A percentile compares a stretch with the other conserved stretches of the same genome.
Evolutionary conservation across 2,113 vertebrate genomes (phyloP).

Genomic region (Vulpes ferrilata): DNA sequence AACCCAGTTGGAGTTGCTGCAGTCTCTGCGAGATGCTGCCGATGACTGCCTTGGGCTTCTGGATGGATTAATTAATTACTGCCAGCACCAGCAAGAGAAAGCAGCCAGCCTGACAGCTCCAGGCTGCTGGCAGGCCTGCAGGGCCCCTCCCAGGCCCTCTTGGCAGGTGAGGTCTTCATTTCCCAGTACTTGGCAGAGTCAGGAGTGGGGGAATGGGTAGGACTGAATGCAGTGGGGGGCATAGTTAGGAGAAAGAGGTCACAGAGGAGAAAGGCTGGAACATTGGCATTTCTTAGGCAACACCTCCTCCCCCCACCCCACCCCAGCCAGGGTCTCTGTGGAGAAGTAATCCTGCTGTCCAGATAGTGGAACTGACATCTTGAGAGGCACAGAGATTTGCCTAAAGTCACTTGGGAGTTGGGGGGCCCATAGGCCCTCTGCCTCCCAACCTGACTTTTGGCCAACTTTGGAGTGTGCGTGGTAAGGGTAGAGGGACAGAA

Average conservation of each 20-base stretch:
- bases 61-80: slow-evolving; percentile 80
- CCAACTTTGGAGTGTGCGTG: not conserved
- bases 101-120: slow-evolving; percentile 66
- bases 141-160: slow-evolving; percentile 62
- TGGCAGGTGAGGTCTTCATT: slow-evolving; percentile 83
- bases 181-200: slow-evolving; percentile 48
- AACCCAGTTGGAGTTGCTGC: not conserved
- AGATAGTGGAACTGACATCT: not conserved
- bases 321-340: not conserved
- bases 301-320: not conserved
- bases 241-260: not conserved
- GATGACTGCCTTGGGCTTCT: not conserved
- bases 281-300: not conserved
- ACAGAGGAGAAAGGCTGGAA: not conserved
- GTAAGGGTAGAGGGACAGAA: not conserved
- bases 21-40: not conserved
- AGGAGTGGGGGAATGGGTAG: not conserved
- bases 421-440: not conserved
- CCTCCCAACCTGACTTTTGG: not conserved
- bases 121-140: slow-evolving; percentile 49
- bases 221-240: not conserved
- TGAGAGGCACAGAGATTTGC: not conserved
- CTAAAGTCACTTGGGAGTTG: not conserved
- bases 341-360: not conserved
- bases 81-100: not conserved